A percentile compares a stretch with the other conserved stretches of the same genome.
phyloP scores from a whole-genome alignment of 2,113 vertebrate species.

The Rhea americana region DNA sequence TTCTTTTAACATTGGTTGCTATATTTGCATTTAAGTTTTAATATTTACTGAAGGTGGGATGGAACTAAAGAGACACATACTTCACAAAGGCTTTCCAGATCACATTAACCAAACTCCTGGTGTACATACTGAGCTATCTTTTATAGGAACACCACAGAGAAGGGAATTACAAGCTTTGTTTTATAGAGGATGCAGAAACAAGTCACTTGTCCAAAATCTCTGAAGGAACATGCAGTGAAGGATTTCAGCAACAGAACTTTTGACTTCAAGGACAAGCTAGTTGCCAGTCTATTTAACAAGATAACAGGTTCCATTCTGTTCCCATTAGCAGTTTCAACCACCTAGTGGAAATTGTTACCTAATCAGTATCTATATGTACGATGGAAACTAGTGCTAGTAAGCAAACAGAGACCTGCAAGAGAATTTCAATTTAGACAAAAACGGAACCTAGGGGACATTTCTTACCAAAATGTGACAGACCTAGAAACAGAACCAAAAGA shows the following conservation, averaged over 20 bases:
- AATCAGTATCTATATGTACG: neutral
- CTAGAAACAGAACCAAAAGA: slow-evolving; percentile 46
- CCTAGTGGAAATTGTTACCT: neutral
- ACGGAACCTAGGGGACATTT: neutral
- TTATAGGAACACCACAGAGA: neutral
- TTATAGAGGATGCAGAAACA: neutral
- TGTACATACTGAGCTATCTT: neutral
- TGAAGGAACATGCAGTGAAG: neutral
- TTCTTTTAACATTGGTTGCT: neutral
- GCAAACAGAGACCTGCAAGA: slow-evolving; percentile 15
- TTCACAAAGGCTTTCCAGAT: neutral
- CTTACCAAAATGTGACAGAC: slow-evolving; percentile 16
- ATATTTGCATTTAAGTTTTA: neutral
- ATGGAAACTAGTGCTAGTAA: slow-evolving; percentile 15
- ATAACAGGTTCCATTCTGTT: slow-evolving; percentile 1
- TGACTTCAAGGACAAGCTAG: neutral
- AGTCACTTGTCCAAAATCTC: neutral
- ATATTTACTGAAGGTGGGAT: neutral
- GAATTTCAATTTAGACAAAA: slow-evolving; percentile 27
- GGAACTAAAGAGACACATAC: neutral
- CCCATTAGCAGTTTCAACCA: neutral
- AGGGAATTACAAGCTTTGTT: neutral
- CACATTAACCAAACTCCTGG: neutral
- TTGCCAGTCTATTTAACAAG: neutral
- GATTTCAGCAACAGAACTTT: slow-evolving; percentile 4